Evolutionary conservation across 2,797 vertebrate species (phyloP).

Genomic region (Paratrypauchen microcephalus): DNA sequence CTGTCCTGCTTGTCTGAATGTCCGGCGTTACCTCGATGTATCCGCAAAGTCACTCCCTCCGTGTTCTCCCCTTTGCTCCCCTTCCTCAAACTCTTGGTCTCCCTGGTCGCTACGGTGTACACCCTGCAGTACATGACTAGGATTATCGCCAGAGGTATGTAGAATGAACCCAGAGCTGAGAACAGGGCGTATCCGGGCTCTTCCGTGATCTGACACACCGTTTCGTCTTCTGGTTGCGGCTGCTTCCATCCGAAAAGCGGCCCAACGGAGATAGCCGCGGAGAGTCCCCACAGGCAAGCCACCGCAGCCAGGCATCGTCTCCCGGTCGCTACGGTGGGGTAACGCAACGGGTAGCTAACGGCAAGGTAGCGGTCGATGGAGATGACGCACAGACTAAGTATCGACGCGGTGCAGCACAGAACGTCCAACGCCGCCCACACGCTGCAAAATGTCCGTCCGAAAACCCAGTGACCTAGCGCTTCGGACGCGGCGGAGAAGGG

Average conservation of each 20-base stretch:
- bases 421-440: slow-evolving; percentile 81
- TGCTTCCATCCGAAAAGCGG: slow-evolving; percentile 82
- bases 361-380: slow-evolving; percentile 80
- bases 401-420: slow-evolving; percentile 82
- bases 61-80: slow-evolving; percentile 79
- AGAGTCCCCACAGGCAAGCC: slow-evolving; percentile 73
- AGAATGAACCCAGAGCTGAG: slow-evolving; percentile 80
- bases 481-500: slow-evolving; percentile 78
- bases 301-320: slow-evolving; percentile 66
- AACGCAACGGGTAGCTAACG: slow-evolving; percentile 78
- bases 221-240: slow-evolving; percentile 74
- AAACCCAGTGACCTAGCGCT: slow-evolving; percentile 76
- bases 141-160: slow-evolving; percentile 78
- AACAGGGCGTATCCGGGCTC: slow-evolving; percentile 78
- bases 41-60: slow-evolving; percentile 85
- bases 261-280: slow-evolving; percentile 75
- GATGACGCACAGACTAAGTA: slow-evolving; percentile 81
- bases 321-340: slow-evolving; percentile 69
- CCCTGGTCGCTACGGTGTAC: slow-evolving; percentile 70
- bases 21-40: slow-evolving; percentile 79
- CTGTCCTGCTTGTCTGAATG: slow-evolving; percentile 24
- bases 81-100: slow-evolving; percentile 53
- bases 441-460: slow-evolving; percentile 74
- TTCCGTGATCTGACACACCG: slow-evolving; percentile 75
- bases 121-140: slow-evolving; percentile 81